Evolutionary conservation across 1,140 invertebrate species (phyloP), one percentile per base, ranked within the genome.

Genomic region (Drosophila arizonae): DNA sequence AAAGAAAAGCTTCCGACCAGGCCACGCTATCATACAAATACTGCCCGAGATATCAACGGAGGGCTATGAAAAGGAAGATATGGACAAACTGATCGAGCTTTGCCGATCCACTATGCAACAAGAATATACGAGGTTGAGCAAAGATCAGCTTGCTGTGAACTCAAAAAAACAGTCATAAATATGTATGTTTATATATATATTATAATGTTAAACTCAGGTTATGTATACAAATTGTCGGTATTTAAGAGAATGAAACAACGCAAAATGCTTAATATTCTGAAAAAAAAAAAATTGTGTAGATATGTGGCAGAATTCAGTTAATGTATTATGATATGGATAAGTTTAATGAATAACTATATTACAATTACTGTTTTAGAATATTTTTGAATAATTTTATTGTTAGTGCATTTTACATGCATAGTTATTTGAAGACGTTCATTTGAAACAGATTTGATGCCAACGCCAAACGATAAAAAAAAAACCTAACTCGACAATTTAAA

Each of bases 1-100:
- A 76, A 93, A 94, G 48, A 95, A 95, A 78, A 94, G 93, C 72
- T 98, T 97, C 91, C 94, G 95, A 92, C 69, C 91, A 94, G 95
- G 95, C 57, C 93, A 93, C 45, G 94, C 94, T 73, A 93, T 94
- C 11, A 95, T 96, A 30, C 94, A 94, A 36, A 95, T 96, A 89
- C 89, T 97, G 72, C 95, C 96, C 1, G 90, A 94, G 46, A 95
- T 96, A 74, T 87, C 94, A 50, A 96, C 95, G 0, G 91, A 94
- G 52, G 94, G 94, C 39, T 81, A 94, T 45, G 93, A 91, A 0
- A 95, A 94, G 80, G 94, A 95, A 0, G 93, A 96, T 81, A 93
- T 96, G 61, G 91, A 93, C 1, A 65, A 92, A n/a, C 77, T 96
- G n/a, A 94, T 96, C 30, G 94, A 95, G 0, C 92, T 94, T 68